Evolutionary conservation across 2,113 vertebrate species (phyloP), one percentile per base, ranked within the genome.

Genomic region (Excalfactoria chinensis): DNA sequence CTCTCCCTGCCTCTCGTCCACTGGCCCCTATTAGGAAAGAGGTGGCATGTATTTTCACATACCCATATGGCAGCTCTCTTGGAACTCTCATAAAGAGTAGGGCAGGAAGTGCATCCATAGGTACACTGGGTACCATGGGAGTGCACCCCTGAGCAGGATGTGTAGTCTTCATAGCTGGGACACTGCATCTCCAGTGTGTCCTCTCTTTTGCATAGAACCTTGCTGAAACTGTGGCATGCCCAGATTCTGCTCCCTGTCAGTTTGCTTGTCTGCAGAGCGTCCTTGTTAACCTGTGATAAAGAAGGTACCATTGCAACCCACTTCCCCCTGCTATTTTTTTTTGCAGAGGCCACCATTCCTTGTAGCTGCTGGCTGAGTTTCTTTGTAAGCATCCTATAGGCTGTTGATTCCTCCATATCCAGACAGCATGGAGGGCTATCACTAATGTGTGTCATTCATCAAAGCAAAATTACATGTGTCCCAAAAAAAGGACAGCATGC

Each of bases 391-490:
- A 4, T 94, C 94, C 90, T 28, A 6, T 30, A 5, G 78, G 76
- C 84, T 91, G 77, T 90, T 63, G 43, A 19, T 89, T 89, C 85
- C 83, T 93, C 82, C 86, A 85, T 94, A 76, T 87, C 59, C 11
- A 19, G 89, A 93, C 88, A 2, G 89, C 79, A 74, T 82, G 62
- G 71, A 95, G 80, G 82, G 60, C 86, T 93, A 93, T 93, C 82
- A 49, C 75, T 90, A 88, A 96, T 95, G 93, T 96, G 84, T 97
- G 95, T 97, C 96, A 96, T 97, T 97, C 97, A 97, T 97, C 97
- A 97, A 94, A 96, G 93, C 76, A 95, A 98, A 98, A 98, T 98
- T 97, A 97, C 56, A 97, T 78, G 84, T 96, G 93, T 97, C 90
- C 89, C 87, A 67, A 93, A 94, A 89, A 95, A 93, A 92, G 76